Evolutionary conservation across 2,888 invertebrate species (phyloP).

Genomic region (Eupelmus urozonus): DNA sequence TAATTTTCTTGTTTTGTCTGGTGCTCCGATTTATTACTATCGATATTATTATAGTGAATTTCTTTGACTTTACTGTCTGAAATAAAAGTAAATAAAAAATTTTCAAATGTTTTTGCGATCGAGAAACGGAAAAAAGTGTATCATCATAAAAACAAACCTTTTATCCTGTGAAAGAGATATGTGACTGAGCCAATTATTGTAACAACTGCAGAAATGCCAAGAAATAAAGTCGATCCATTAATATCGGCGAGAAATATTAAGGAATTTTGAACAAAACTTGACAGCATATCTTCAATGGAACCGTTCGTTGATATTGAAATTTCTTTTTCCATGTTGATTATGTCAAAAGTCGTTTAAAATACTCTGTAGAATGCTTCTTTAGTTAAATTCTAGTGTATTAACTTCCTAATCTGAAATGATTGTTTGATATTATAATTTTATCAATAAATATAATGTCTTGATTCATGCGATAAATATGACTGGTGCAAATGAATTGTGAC

Average conservation of each 20-base stretch:
- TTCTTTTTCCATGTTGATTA: slow-evolving; percentile 17
- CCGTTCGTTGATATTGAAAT: not conserved
- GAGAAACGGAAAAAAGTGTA: no score
- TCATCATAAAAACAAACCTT: slow-evolving; percentile 25
- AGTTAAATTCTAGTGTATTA: not conserved
- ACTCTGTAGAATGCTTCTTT: not conserved
- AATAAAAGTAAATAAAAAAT: not conserved
- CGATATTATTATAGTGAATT: not conserved
- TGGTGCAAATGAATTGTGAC: no score
- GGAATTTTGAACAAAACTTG: slow-evolving; percentile 4
- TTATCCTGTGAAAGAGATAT: slow-evolving; percentile 17
- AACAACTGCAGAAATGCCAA: slow-evolving; percentile 20
- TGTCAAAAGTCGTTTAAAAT: not conserved
- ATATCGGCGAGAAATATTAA: not conserved
- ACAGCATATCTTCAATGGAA: slow-evolving; percentile 11
- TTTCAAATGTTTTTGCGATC: not conserved
- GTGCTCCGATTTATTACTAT: not conserved
- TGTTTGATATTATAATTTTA: slow-evolving; percentile 11
- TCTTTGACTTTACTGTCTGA: slow-evolving; percentile 9
- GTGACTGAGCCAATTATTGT: slow-evolving; percentile 21
- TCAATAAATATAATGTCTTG: slow-evolving; percentile 4
- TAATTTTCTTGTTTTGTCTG: slow-evolving; percentile 8
- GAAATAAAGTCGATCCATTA: not conserved
- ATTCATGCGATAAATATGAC: no score
- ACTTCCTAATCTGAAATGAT: slow-evolving; percentile 30